Percentiles rank a stretch among this genome's conserved stretches.
These are phyloP conservation scores for Gnathonemus echidnorhynchus DNA, from an alignment of 2,113 vertebrate genomes.

Conservation along the genomic window DNA sequence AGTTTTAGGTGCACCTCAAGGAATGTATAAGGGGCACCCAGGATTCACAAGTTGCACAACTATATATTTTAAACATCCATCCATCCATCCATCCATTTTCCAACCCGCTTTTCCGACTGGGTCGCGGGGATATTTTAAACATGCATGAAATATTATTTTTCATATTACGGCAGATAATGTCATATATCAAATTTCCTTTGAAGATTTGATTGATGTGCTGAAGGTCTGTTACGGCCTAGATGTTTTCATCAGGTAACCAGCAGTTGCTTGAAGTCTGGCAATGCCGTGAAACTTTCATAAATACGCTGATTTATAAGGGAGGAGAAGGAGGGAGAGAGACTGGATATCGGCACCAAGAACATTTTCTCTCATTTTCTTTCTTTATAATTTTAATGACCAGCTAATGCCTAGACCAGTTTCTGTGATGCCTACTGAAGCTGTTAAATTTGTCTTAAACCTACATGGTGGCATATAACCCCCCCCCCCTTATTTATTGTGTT, in stretches of 20 bases:
- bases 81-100: no score
- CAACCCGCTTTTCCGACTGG: no score
- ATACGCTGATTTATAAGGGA: not conserved
- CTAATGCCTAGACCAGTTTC: not conserved
- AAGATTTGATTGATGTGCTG: not conserved
- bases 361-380: not conserved
- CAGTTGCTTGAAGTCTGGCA: not conserved
- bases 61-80: not conserved
- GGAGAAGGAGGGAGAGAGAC: not conserved
- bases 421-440: not conserved
- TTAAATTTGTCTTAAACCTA: not conserved
- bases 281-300: not conserved
- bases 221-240: not conserved
- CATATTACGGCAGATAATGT: not conserved
- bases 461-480: not conserved
- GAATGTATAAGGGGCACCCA: not conserved
- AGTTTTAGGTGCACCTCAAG: not conserved
- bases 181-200: not conserved
- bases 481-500: not conserved
- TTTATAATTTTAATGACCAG: not conserved
- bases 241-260: not conserved
- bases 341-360: not conserved
- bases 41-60: not conserved
- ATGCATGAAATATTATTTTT: not conserved
- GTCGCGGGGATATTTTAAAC: not conserved